Conservation (phyloP, 2,797 vertebrate species). For the Melanotaenia pygmaea region DNA sequence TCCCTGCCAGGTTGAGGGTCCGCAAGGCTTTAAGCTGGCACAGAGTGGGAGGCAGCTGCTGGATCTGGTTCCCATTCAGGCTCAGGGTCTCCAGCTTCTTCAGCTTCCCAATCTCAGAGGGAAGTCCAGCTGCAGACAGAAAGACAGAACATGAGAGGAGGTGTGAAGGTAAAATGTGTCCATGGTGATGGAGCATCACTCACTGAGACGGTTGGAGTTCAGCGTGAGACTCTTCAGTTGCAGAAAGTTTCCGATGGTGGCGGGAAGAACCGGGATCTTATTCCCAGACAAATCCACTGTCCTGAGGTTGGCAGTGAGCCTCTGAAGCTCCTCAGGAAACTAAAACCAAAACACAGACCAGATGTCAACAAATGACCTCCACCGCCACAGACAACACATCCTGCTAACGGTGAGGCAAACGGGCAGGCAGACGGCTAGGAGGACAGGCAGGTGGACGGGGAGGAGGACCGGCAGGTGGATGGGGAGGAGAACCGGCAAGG, state of each 20-base stretch:
- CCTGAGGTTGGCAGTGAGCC: conserved; percentile 89
- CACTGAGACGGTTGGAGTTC: conserved; percentile 92
- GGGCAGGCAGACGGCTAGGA: no score
- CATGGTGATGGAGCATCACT: conserved; percentile 48
- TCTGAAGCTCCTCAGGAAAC: conserved; percentile 97
- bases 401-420: no score
- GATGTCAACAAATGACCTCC: neutral
- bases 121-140: conserved; percentile 82
- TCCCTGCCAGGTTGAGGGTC: conserved; percentile 90
- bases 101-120: conserved; percentile 90
- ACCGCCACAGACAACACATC: no score
- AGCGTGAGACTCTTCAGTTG: conserved; percentile 91
- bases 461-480: no score
- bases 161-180: neutral
- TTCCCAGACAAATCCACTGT: conserved; percentile 94
- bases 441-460: no score
- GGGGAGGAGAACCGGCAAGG: no score
- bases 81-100: conserved; percentile 94
- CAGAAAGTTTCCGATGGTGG: conserved; percentile 89
- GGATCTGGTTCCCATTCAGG: conserved; percentile 89
- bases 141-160: neutral
- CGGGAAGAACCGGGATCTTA: conserved; percentile 91
- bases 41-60: conserved; percentile 84
- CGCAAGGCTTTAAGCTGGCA: conserved; percentile 90
- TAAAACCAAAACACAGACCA: conserved; percentile 51